Base-by-base conservation (phyloP, 2,888 invertebrate species). In the Schrankia costaestrigalis region DNA sequence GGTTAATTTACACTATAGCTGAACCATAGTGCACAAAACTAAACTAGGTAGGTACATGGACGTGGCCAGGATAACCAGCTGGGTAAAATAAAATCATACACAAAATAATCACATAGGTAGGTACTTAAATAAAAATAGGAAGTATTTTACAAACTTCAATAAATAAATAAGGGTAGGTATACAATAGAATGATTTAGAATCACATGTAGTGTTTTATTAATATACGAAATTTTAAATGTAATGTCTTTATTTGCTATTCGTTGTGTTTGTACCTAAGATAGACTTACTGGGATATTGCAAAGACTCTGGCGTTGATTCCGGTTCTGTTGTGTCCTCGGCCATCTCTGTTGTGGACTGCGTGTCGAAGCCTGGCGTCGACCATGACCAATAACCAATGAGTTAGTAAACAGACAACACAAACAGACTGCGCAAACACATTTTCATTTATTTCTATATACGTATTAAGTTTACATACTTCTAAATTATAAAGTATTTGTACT, bases 321-420 rank as follows among this genome's bases (percentile, higher is more conserved):
- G 40, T 42, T 54, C 48, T 35, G 61, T 47, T 28, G 55, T 34
- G 41, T 53, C 60, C 47, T 62, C 71, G 35, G 71, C 53, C 46
- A 51, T 50, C 59, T 63, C 73, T 41, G 77, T 66, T 41, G 77
- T 66, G 49, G 62, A 46, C 54, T 44, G 50, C 59, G 55, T 67
- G 56, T 33, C 56, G 34, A 36, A 35, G 53, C 70, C 77, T 75
- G 73, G 49, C 67, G 62, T 64, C 59, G 69, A 64, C 64, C 67
- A 65, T 61, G 60, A 63, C 65, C 63, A 67, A 70, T 56, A 62
- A 61, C 43, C 50, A 57, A 46, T 40, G 40, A 63, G 81, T 82
- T 81, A 83, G 79, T 78, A 62, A 60, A 73, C 70, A 71, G 60
- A 61, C 67, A 63, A 62, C 68, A 62, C 53, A 47, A 29, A 34